These are phyloP conservation scores for Pseudomyrmex flavicornis DNA, from an alignment of 1,140 invertebrate species.

Conservation along the genomic window DNA sequence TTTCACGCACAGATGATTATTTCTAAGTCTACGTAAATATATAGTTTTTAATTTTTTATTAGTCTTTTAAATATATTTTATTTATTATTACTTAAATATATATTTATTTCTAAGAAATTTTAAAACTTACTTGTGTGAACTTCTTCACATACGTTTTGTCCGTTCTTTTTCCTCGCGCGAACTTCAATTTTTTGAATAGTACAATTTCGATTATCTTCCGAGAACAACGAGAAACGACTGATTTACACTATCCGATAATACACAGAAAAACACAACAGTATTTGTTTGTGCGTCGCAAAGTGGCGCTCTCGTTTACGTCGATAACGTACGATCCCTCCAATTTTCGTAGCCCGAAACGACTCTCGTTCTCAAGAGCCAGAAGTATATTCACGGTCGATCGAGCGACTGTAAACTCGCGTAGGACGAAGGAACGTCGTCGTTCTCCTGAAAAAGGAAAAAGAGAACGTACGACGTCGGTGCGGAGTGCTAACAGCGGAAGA, in stretches of 20 bases:
- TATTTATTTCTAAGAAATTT: not conserved
- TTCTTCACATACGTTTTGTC: not conserved
- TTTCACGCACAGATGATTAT: too few species aligned
- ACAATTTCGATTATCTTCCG: not conserved
- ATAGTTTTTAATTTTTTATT: too few species aligned
- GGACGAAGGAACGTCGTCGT: conserved; percentile 15
- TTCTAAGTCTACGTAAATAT: too few species aligned
- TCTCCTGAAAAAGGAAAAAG: conserved; percentile 39
- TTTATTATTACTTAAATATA: too few species aligned
- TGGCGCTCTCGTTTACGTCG: conserved; percentile 30
- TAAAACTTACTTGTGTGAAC: not conserved
- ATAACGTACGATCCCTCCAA: conserved; percentile 65
- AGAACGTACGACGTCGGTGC: conserved; percentile 24
- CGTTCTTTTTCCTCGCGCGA: not conserved
- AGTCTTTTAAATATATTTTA: too few species aligned
- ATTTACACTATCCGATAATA: not conserved
- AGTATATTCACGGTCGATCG: conserved; percentile 54
- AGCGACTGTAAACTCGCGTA: conserved; percentile 36
- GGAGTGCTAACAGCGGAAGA: conserved; percentile 49
- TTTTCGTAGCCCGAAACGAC: conserved; percentile 61
- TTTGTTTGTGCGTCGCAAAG: conserved; percentile 34
- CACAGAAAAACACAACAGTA: not conserved
- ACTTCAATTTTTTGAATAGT: not conserved
- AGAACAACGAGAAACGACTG: conserved; percentile 14
- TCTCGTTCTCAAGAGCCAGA: conserved; percentile 53